Evolutionary conservation across 2,113 vertebrate species (phyloP), one percentile per base, ranked within the genome.

Genomic region (Zootoca vivipara): DNA sequence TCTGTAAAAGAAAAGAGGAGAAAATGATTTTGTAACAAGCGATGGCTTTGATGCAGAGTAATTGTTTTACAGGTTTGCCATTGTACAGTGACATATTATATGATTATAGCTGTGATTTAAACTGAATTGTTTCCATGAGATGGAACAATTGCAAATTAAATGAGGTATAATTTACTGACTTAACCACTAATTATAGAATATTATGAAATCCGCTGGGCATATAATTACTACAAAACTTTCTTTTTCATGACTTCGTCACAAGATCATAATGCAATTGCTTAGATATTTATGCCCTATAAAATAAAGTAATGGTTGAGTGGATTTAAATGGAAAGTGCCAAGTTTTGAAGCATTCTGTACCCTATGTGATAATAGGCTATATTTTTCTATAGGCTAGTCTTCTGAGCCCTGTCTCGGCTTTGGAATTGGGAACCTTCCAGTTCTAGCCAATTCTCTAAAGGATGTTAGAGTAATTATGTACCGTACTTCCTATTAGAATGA

Each of bases 121-220:
- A 78, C 40, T 0, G 0, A 18, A 87, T 33, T 78, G 90, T 30
- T 90, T 75, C 79, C 87, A 87, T 88, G 90, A 46, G 88, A 18
- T 13, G 77, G 1, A 75, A 90, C 89, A 26, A 18, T 22, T 83
- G 92, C 82, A 93, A 91, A 89, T 89, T 0, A 4, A 85, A 88
- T 20, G 82, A 92, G 52, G 58, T 38, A 75, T 86, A 79, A 94
- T 93, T 90, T 88, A 92, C 89, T 26, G 89, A 93, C 89, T 90
- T 87, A 85, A 93, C 74, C 33, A 82, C 86, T 93, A 93, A 93
- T 94, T 91, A 93, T 64, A 2, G 1, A 56, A 82, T 75, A 79
- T 93, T 94, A 72, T 85, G 91, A 91, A 94, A 92, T 94, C 90
- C 91, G 91, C 90, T 92, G 92, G 92, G 93, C 83, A 84, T 84